Base-by-base conservation (phyloP, 2,113 vertebrate genomes). In the Toxotes chatareus region DNA sequence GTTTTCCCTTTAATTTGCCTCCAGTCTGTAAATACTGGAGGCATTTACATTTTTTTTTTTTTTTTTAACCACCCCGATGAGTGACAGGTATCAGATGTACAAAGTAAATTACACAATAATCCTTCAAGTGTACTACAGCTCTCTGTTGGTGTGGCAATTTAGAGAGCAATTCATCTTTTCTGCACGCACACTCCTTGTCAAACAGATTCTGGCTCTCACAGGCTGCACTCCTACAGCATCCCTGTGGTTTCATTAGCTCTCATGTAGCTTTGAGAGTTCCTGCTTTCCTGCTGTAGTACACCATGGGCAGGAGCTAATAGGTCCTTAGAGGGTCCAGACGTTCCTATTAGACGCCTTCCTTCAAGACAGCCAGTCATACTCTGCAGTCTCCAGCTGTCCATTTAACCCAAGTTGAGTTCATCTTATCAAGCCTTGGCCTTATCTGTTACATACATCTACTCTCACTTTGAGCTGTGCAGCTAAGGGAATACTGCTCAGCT, bases 161-260 rank as follows among this genome's bases (percentile, higher is more conserved):
- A 10, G 31, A 36, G 60, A 34, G 40, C 44, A 36, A 31, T 67
- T 76, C 32, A 68, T 76, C 68, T 68, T 63, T 44, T 62, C 47
- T 5, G 38, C 47, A 14, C 1, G 17, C 2, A 19, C 31, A 42
- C 3, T 53, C 73, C 86, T 9, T 79, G 64, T 88, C 73, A 88
- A 31, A 67, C 66, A 49, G 47, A 44, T 46, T 66, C 61, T 14
- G 23, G 9, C 31, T 49, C 38, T 55, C 27, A 16, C 64, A 47
- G 64, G 4, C 66, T 9, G 3, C 49, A 44, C 38, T 68, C 79
- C 62, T 9, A 2, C 74, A 65, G 44, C 61, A 42, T 89, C 82
- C 88, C 83, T 27, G 79, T 57, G 85, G 89, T 85, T 92, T 92
- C 68, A 85, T 92, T 86, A 93, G 82, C 76, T 90, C 82, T 55